These are phyloP conservation scores for Ammospiza nelsoni DNA, from an alignment of 2,113 vertebrate species.

Conservation along the genomic window DNA sequence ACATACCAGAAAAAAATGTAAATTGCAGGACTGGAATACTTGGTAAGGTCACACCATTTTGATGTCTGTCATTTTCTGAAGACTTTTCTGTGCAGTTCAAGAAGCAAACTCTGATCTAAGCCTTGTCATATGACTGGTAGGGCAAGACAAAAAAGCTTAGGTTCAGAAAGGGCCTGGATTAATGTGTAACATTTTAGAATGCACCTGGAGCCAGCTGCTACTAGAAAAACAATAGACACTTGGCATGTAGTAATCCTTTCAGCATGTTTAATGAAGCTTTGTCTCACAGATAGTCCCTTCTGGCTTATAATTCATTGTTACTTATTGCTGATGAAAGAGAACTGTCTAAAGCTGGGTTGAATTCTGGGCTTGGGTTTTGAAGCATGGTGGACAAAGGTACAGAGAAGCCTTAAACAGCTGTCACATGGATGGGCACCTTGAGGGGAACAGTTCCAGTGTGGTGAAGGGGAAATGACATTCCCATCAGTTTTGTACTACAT, in stretches of 20 bases:
- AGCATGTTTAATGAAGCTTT: conserved; percentile 7
- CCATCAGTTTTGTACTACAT: not conserved
- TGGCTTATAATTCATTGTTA: conserved; percentile 12
- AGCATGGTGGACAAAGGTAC: not conserved
- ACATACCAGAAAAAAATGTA: not conserved
- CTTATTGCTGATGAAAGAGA: not conserved
- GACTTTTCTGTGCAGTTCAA: not conserved
- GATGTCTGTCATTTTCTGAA: not conserved
- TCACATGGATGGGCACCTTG: not conserved
- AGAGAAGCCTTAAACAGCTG: not conserved
- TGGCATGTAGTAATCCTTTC: not conserved
- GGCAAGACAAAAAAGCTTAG: not conserved
- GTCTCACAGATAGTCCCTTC: not conserved
- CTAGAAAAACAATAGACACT: not conserved
- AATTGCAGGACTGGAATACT: not conserved
- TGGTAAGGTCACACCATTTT: not conserved
- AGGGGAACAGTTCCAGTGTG: not conserved
- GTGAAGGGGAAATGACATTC: not conserved
- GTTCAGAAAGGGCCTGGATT: not conserved
- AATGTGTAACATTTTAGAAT: not conserved
- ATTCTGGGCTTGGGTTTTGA: not conserved
- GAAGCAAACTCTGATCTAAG: not conserved
- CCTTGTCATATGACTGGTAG: not conserved
- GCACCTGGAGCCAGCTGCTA: conserved; percentile 25
- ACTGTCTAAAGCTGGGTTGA: not conserved